Evolutionary conservation across 2,797 vertebrate genomes (phyloP), one percentile per base, ranked within the genome.

Genomic region (Telmatherina bonti): DNA sequence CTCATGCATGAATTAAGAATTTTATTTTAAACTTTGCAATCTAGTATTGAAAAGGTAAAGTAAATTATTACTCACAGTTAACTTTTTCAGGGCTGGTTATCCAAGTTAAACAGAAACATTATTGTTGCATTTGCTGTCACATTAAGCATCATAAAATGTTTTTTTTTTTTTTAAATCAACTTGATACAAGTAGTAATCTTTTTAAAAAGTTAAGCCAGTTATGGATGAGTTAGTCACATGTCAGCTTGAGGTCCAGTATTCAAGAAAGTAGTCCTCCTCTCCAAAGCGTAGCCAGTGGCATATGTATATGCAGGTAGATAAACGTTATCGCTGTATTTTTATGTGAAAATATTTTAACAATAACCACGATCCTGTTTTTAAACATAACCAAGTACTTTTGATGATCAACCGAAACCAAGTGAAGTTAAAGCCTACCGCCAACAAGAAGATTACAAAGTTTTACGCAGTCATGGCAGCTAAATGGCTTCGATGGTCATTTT

Each of bases 41-140:
- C 20, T 59, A 49, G 5, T 24, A 18, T 53, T 16, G 24, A 9
- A 9, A 31, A 60, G 11, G 47, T 62, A 62, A 79, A 67, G 29
- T 33, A 61, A 54, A 3, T 54, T 47, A 66, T 72, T 10, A 9
- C 62, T 35, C 10, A 53, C n/a, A n/a, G n/a, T 24, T 10, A 27
- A 24, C 61, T 70, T 72, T 70, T 74, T 27, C 27, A 66, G 16
- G 52, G 51, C 38, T 29, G 33, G 18, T 30, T 59, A 10, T 57
- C 43, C 45, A 73, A 70, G 33, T 33, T 33, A 76, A 76, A 60
- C 43, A 80, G 26, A 9, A 7, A 24, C 43, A 52, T 68, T 35
- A 43, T 15, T 24, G 68, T 16, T 36, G 5, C 20, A 65, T n/a
- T n/a, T n/a, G n/a, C n/a, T n/a, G n/a, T n/a, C n/a, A n/a, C n/a